phyloP scores from a whole-genome alignment of 1,140 invertebrate genomes.

The Yoshiicerus persimilis region DNA sequence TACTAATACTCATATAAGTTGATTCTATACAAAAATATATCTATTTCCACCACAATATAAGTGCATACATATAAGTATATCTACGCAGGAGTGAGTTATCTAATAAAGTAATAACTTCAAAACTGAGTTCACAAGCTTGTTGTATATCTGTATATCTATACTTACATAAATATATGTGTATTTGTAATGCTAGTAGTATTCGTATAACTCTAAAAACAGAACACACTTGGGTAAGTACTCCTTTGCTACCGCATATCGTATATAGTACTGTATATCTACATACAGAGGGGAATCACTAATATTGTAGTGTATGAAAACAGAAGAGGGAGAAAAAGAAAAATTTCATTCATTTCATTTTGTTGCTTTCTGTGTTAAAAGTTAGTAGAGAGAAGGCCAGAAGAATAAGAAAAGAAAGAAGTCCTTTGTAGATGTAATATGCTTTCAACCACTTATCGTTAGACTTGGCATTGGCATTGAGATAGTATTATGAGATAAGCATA shows the following conservation, averaged over 20 bases:
- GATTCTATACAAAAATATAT: neutral
- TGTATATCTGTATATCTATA: too few species aligned
- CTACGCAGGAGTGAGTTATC: neutral
- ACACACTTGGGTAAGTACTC: neutral
- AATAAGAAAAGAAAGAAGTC: neutral
- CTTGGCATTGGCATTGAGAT: slow-evolving; percentile 14
- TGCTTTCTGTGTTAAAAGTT: slow-evolving; percentile 13
- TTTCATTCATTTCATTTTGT: slow-evolving; percentile 12
- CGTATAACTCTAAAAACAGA: neutral
- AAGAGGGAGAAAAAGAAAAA: neutral
- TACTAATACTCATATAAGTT: neutral
- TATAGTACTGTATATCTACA: neutral
- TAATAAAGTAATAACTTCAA: neutral
- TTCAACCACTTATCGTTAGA: neutral
- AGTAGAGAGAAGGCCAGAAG: neutral
- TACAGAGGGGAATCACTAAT: neutral
- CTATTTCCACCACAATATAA: neutral
- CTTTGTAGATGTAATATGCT: neutral
- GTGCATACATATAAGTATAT: neutral
- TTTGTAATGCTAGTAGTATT: neutral
- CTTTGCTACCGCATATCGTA: neutral
- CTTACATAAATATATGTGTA: neutral
- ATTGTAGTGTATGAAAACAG: neutral
- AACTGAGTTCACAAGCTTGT: neutral
- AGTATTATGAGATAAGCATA: neutral